These are phyloP conservation scores for Musca domestica DNA, from an alignment of 1,140 invertebrate genomes.

Conservation along the genomic window DNA sequence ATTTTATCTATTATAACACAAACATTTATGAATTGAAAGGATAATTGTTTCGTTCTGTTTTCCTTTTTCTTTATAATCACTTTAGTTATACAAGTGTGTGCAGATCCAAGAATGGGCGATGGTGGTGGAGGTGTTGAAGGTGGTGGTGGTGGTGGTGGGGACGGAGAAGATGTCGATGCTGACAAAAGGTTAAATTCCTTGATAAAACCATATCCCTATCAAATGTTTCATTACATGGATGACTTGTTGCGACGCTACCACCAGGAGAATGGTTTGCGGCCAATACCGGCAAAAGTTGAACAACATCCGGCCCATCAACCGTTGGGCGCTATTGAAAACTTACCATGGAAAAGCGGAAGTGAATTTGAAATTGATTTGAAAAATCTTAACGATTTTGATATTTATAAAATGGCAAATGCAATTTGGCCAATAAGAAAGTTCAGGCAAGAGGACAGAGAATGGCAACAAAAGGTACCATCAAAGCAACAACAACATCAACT, in stretches of 20 bases:
- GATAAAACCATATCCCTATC: slow-evolving; percentile 2
- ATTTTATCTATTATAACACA: too few relatives aligned
- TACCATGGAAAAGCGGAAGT: too few relatives aligned
- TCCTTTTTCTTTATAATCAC: neutral
- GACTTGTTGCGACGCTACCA: neutral
- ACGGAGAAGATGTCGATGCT: neutral
- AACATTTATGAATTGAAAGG: neutral
- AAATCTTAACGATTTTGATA: slow-evolving; percentile 14
- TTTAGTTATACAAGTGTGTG: slow-evolving; percentile 4
- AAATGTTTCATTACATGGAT: slow-evolving; percentile 15
- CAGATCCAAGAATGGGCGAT: neutral
- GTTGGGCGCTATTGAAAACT: neutral
- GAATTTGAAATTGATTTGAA: slow-evolving; percentile 6
- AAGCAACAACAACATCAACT: neutral
- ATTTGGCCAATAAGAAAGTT: neutral
- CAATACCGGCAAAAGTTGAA: neutral
- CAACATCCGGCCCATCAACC: neutral
- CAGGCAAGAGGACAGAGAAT: too few relatives aligned
- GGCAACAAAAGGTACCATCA: neutral
- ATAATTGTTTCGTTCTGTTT: neutral
- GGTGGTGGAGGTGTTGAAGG: neutral
- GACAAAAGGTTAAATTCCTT: neutral
- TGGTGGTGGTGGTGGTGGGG: neutral
- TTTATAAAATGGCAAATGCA: slow-evolving; percentile 9
- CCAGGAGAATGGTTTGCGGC: too few relatives aligned